Percentiles rank a stretch among this genome's conserved stretches.
phyloP scores from a whole-genome alignment of 2,113 vertebrate species.

The Scopus umbretta region DNA sequence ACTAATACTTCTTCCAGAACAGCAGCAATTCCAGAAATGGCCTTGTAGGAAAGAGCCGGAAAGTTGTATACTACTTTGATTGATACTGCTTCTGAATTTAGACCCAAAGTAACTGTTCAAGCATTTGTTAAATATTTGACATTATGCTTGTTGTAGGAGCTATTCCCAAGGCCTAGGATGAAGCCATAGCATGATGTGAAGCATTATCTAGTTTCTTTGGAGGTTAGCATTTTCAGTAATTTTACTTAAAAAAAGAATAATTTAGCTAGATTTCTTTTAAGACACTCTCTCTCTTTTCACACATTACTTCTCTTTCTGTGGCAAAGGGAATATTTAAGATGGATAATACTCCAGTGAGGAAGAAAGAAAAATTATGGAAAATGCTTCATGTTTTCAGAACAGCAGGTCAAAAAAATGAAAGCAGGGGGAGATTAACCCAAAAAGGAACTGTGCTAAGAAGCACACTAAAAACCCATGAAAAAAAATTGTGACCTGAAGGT shows the following conservation, averaged over 20 bases:
- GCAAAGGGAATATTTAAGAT: background rate
- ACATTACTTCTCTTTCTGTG: background rate
- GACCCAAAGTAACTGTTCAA: background rate
- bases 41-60: background rate
- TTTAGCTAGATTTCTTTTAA: background rate
- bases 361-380: background rate
- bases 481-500: background rate
- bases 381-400: background rate
- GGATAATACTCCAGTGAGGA: background rate
- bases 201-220: background rate
- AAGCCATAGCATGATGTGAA: background rate
- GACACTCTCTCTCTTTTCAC: background rate
- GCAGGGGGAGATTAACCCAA: background rate
- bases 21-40: slow-evolving; percentile 5
- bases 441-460: background rate
- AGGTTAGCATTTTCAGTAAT: background rate
- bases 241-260: background rate
- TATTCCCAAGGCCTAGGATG: background rate
- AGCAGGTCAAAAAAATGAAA: background rate
- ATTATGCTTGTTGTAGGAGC: background rate
- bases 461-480: background rate
- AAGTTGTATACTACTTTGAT: background rate
- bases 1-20: background rate
- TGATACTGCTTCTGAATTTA: background rate
- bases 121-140: background rate